Evolutionary conservation across 2,113 vertebrate species (phyloP).

Genomic region (Bothrops jararaca): DNA sequence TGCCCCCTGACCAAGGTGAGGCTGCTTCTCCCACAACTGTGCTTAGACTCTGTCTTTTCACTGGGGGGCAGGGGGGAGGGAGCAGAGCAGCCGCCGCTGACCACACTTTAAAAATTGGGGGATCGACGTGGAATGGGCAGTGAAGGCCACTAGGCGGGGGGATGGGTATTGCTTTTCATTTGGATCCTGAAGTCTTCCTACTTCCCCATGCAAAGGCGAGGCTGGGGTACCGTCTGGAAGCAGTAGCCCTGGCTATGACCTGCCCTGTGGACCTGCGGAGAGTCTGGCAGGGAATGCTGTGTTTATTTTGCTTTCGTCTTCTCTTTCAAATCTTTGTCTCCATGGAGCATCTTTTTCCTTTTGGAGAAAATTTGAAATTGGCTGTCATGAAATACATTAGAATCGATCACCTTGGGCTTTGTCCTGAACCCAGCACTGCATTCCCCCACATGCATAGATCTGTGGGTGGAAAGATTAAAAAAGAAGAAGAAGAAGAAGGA

Average conservation of each 20-base stretch:
- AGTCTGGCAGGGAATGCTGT: background rate
- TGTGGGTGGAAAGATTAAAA: background rate
- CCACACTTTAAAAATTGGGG: background rate
- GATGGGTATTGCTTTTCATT: background rate
- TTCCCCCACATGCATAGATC: background rate
- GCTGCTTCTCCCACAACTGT: constrained; percentile 26
- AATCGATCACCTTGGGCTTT: background rate
- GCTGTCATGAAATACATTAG: background rate
- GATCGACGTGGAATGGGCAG: background rate
- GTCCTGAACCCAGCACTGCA: background rate
- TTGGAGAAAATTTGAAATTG: background rate
- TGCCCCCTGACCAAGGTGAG: constrained; percentile 39
- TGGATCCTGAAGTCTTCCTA: background rate
- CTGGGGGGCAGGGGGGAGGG: constrained; percentile 1
- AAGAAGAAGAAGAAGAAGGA: background rate
- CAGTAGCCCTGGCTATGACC: background rate
- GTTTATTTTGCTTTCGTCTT: background rate
- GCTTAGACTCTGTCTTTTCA: constrained; percentile 17
- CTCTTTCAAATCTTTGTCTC: background rate
- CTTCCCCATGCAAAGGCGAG: background rate
- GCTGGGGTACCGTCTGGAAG: background rate
- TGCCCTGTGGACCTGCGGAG: background rate
- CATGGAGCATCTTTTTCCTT: background rate
- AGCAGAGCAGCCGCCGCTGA: constrained; percentile 16
- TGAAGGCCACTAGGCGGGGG: background rate